Conservation (phyloP, 1,140 invertebrate species). For the Procambarus clarkii region DNA sequence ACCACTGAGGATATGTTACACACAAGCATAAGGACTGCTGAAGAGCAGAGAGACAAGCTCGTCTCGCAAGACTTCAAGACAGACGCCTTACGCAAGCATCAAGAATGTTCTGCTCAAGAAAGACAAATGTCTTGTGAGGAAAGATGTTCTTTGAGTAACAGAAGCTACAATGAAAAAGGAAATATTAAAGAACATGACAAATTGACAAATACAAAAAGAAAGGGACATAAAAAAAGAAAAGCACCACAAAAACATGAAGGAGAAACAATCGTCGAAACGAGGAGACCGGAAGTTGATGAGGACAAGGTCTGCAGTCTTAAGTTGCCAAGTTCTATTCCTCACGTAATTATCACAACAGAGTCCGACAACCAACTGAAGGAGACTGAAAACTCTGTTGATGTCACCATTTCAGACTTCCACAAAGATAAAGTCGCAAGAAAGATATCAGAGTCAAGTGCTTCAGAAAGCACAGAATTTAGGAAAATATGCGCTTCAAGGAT, state of each 20-base stretch:
- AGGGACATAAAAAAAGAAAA: neutral
- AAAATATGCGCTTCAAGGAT: neutral
- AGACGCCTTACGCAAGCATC: neutral
- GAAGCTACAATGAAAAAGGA: neutral
- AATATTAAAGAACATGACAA: neutral
- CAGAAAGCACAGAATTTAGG: neutral
- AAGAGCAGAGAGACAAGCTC: too few species aligned
- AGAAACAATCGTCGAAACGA: neutral
- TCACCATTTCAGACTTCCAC: neutral
- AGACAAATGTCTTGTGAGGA: neutral
- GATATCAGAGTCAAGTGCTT: neutral
- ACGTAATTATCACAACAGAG: constrained; percentile 18
- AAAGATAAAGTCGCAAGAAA: neutral
- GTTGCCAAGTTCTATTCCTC: neutral
- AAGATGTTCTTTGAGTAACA: neutral
- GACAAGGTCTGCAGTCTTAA: too few species aligned
- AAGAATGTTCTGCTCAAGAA: neutral
- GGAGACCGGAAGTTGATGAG: neutral
- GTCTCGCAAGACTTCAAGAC: neutral
- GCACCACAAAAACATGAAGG: neutral
- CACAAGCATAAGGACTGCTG: neutral
- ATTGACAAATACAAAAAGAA: neutral
- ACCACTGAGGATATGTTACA: neutral
- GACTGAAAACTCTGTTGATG: neutral
- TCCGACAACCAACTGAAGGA: neutral